These are phyloP conservation scores for Eupleurogrammus muticus DNA, from an alignment of 2,797 vertebrate genomes.

Conservation along the genomic window DNA sequence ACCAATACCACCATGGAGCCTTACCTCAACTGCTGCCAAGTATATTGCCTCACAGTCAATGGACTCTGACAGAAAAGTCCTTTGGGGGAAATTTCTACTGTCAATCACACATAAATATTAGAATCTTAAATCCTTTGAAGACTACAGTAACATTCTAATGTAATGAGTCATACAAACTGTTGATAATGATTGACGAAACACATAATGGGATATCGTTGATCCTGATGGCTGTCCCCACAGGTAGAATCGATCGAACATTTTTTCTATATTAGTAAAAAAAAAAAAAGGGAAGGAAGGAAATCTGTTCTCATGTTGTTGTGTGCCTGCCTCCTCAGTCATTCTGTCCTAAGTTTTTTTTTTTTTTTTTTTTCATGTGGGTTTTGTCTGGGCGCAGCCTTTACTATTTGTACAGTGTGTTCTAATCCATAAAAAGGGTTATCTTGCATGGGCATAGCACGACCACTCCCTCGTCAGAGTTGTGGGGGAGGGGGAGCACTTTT, in stretches of 20 bases:
- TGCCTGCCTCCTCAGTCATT: not conserved
- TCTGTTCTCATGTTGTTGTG: conserved; percentile 7
- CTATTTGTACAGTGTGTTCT: conserved; percentile 31
- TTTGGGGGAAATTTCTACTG: conserved; percentile 18
- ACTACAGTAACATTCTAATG: not conserved
- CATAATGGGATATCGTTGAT: not conserved
- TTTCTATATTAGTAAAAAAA: not conserved
- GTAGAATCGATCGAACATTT: not conserved
- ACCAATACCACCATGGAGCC: not conserved
- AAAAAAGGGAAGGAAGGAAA: conserved; percentile 2
- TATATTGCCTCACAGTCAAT: not conserved
- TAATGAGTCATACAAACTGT: not conserved
- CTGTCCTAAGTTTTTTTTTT: not conserved
- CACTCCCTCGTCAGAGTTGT: conserved; percentile 31
- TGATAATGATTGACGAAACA: not conserved
- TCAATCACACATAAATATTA: conserved; percentile 1
- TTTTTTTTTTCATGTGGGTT: conserved; percentile 25
- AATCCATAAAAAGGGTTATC: conserved; percentile 61
- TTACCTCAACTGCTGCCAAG: not conserved
- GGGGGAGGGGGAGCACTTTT: not conserved
- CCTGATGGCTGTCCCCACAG: conserved; percentile 38
- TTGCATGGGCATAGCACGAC: conserved; percentile 39
- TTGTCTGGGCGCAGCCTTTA: conserved; percentile 26
- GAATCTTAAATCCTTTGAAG: not conserved
- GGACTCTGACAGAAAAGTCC: not conserved